Percentiles rank a stretch among this genome's conserved stretches.
These are phyloP conservation scores for Limnephilus marmoratus DNA, from an alignment of 2,888 invertebrate species.

Conservation along the genomic window DNA sequence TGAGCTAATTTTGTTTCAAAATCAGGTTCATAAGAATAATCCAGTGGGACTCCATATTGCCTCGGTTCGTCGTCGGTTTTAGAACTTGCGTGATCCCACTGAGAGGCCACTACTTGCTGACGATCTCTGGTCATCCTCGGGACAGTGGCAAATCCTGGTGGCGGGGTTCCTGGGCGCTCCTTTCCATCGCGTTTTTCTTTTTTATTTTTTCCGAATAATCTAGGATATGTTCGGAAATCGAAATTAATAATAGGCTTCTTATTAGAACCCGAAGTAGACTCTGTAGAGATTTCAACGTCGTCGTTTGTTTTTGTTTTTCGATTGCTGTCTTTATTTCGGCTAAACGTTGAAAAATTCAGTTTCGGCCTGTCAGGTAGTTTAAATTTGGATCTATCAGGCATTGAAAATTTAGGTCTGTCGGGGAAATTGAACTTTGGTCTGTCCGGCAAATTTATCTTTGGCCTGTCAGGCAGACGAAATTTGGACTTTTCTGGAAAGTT, in stretches of 20 bases:
- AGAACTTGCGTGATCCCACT: constrained; percentile 68
- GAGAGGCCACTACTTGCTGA: constrained; percentile 58
- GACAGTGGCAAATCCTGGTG: constrained; percentile 82
- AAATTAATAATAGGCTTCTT: constrained; percentile 81
- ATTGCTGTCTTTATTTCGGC: constrained; percentile 76
- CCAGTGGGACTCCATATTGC: constrained; percentile 68
- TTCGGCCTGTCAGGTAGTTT: constrained; percentile 81
- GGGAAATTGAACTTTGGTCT: constrained; percentile 78
- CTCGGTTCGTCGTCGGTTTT: constrained; percentile 76
- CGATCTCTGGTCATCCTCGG: constrained; percentile 75
- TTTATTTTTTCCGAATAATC: constrained; percentile 77
- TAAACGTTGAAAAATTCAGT: constrained; percentile 80
- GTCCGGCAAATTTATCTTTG: constrained; percentile 82
- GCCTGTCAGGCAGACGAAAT: constrained; percentile 78
- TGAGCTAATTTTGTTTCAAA: constrained; percentile 71
- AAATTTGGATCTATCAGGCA: constrained; percentile 80
- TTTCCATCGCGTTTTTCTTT: constrained; percentile 75
- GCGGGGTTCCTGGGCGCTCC: constrained; percentile 79
- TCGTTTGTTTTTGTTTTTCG: constrained; percentile 70
- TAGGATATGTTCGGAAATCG: constrained; percentile 88
- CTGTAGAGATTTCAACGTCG: constrained; percentile 73
- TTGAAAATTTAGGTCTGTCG: constrained; percentile 75
- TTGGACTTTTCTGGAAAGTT: constrained; percentile 79
- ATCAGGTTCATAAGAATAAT: constrained; percentile 66
- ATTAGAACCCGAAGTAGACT: constrained; percentile 74